Conservation (phyloP, 2,797 vertebrate species). For the Staurois parvus region DNA sequence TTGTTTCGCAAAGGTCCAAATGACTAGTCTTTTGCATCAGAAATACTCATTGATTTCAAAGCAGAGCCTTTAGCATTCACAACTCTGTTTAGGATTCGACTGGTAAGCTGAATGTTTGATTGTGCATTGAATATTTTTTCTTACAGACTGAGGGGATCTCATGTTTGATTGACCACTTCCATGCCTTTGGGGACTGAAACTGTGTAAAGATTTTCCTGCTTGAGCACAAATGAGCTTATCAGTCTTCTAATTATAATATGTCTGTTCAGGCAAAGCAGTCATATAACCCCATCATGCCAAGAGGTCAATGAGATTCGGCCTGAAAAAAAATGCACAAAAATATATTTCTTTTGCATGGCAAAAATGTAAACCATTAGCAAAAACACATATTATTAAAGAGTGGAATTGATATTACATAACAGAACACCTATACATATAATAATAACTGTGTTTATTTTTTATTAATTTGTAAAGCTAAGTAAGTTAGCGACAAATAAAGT, state of each 20-base stretch:
- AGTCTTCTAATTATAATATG: constrained; percentile 10
- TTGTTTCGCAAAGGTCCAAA: constrained; percentile 9
- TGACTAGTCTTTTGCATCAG: constrained; percentile 4
- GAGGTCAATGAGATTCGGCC: background rate
- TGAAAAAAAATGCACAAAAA: background rate
- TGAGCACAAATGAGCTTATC: constrained; percentile 27
- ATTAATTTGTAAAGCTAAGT: background rate
- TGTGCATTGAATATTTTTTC: constrained; percentile 5
- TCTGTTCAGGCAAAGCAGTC: background rate
- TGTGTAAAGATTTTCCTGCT: constrained; percentile 8
- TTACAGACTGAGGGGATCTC: background rate
- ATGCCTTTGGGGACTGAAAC: background rate
- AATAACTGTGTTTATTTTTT: background rate
- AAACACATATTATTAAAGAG: background rate
- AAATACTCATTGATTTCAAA: background rate
- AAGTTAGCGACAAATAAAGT: background rate
- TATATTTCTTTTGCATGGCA: background rate
- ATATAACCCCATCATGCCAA: background rate
- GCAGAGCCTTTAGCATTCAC: constrained; percentile 9
- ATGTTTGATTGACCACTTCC: constrained; percentile 7
- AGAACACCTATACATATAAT: background rate
- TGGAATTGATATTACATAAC: background rate
- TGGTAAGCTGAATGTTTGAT: background rate
- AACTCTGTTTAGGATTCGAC: background rate
- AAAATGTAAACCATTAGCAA: background rate